Percentiles rank a stretch among this genome's conserved stretches.
Conservation (phyloP, 2,888 invertebrate genomes). For the Yponomeuta plumbellus region DNA sequence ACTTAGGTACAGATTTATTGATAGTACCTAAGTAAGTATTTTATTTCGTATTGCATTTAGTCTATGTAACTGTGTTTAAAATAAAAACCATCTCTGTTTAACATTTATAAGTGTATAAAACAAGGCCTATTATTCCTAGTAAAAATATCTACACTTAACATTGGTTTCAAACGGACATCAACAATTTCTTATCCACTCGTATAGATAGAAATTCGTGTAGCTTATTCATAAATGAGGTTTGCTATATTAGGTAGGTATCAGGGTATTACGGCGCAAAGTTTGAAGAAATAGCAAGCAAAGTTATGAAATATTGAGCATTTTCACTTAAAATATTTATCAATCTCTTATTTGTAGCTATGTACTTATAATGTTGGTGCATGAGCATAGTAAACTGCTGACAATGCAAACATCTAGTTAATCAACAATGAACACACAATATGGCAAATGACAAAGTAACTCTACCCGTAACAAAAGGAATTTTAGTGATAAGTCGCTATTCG, state of each 20-base stretch:
- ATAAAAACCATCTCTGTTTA: not conserved
- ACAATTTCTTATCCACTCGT: not conserved
- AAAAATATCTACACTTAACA: not conserved
- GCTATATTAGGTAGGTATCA: slow-evolving; percentile 37
- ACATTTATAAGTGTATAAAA: not conserved
- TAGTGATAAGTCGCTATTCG: slow-evolving; percentile 53
- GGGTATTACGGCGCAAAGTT: slow-evolving; percentile 40
- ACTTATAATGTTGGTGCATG: slow-evolving; percentile 56
- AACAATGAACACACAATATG: slow-evolving; percentile 65
- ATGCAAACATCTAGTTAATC: slow-evolving; percentile 40
- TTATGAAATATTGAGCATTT: slow-evolving; percentile 59
- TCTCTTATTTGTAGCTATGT: slow-evolving; percentile 26
- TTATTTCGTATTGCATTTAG: not conserved
- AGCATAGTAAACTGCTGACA: slow-evolving; percentile 48
- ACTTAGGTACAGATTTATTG: slow-evolving; percentile 9
- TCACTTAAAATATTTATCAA: slow-evolving; percentile 54
- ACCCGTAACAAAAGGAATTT: slow-evolving; percentile 57
- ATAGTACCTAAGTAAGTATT: not conserved
- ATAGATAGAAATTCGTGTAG: not conserved
- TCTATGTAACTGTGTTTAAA: not conserved
- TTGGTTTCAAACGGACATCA: not conserved
- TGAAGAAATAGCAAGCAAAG: slow-evolving; percentile 1
- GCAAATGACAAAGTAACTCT: slow-evolving; percentile 61
- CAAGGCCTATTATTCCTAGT: not conserved
- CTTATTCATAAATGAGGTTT: not conserved